phyloP scores from a whole-genome alignment of 1,140 invertebrate genomes.

The Nebria ingens region DNA sequence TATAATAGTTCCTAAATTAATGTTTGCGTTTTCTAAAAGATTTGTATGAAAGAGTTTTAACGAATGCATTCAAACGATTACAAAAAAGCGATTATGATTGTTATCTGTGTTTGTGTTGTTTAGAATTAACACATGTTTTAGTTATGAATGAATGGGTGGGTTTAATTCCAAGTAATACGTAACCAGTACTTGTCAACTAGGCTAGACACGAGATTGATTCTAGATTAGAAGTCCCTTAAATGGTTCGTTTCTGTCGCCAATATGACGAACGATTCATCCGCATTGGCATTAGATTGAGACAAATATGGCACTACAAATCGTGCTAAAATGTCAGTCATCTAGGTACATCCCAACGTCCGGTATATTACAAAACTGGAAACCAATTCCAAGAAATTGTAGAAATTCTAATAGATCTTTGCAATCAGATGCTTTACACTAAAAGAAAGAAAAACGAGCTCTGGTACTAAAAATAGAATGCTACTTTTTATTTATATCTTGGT shows the following conservation, averaged over 20 bases:
- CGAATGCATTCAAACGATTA: too few species aligned
- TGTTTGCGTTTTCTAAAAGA: too few species aligned
- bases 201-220: neutral
- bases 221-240: neutral
- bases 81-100: too few species aligned
- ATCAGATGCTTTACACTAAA: neutral
- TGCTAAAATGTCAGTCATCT: neutral
- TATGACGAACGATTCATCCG: neutral
- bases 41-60: too few species aligned
- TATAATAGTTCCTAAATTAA: too few species aligned
- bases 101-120: too few species aligned
- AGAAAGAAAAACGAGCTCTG: neutral
- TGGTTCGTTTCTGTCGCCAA: neutral
- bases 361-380: neutral
- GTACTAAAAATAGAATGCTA: neutral
- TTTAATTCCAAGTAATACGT: neutral
- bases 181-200: neutral
- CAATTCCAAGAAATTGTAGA: slow-evolving; percentile 5
- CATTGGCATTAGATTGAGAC: neutral
- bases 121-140: too few species aligned
- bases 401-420: slow-evolving; percentile 1
- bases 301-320: neutral
- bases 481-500: slow-evolving; percentile 1
- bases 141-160: neutral
- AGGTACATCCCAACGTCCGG: neutral